phyloP scores from a whole-genome alignment of 2,888 invertebrate species.

The Campoletis raptor region DNA sequence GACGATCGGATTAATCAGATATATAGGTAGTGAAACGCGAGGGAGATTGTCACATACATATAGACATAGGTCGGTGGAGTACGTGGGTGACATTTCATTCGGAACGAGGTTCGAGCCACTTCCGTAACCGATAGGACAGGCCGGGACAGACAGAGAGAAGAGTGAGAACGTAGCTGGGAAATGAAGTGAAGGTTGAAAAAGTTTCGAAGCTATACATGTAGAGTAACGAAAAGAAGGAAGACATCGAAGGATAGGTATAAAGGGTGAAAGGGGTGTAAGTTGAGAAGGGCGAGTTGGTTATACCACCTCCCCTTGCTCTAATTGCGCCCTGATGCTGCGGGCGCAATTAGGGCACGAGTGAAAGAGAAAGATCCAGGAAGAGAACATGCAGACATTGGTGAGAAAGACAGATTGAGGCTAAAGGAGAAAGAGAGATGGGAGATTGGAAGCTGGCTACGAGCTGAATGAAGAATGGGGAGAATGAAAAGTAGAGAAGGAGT shows the following conservation, averaged over 20 bases:
- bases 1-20: slow-evolving; percentile 49
- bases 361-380: slow-evolving; percentile 57
- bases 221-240: slow-evolving; percentile 27
- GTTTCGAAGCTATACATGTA: slow-evolving; percentile 22
- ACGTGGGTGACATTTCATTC: slow-evolving; percentile 58
- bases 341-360: slow-evolving; percentile 60
- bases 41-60: background rate
- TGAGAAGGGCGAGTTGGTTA: slow-evolving; percentile 23
- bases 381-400: slow-evolving; percentile 27
- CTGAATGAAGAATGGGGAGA: slow-evolving; percentile 49
- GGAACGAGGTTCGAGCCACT: slow-evolving; percentile 51
- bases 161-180: slow-evolving; percentile 13
- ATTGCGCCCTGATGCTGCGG: slow-evolving; percentile 53
- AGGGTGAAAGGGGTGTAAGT: slow-evolving; percentile 7
- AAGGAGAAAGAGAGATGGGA: slow-evolving; percentile 35
- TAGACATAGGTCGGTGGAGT: background rate
- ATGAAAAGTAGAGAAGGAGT: slow-evolving; percentile 41
- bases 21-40: slow-evolving; percentile 20
- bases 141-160: slow-evolving; percentile 33
- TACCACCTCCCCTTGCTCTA: slow-evolving; percentile 32
- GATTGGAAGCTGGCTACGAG: slow-evolving; percentile 42
- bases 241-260: background rate
- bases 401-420: slow-evolving; percentile 56
- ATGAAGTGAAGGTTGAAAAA: slow-evolving; percentile 47
- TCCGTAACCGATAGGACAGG: slow-evolving; percentile 54